phyloP scores from a whole-genome alignment of 2,797 vertebrate genomes.

The Rhinophrynus dorsalis region DNA sequence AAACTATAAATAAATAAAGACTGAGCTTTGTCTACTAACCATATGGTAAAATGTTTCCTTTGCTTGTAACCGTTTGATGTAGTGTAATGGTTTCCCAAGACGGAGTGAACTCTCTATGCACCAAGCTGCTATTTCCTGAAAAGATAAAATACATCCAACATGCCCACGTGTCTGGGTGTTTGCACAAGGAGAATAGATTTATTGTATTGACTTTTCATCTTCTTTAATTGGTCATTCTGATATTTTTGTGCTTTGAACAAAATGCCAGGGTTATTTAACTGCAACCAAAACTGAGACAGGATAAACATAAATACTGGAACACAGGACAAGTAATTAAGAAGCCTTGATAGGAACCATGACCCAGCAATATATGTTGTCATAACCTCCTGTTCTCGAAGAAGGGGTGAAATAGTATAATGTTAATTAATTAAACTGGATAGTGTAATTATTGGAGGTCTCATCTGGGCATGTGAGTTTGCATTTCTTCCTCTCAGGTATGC shows the following conservation, averaged over 20 bases:
- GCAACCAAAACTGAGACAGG: constrained; percentile 1
- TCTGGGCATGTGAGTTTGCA: too few relatives aligned
- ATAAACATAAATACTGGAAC: constrained; percentile 12
- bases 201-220: not conserved
- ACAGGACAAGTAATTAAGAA: constrained; percentile 22
- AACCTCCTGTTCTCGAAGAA: not conserved
- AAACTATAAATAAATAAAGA: not conserved
- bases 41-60: not conserved
- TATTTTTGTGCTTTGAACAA: constrained; percentile 12
- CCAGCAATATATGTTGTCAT: not conserved
- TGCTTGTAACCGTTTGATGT: not conserved
- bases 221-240: not conserved
- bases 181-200: not conserved
- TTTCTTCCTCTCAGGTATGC: too few relatives aligned
- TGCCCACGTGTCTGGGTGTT: not conserved
- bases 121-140: constrained; percentile 1
- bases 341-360: constrained; percentile 4
- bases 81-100: not conserved
- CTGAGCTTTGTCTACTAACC: not conserved
- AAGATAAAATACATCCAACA: constrained; percentile 1
- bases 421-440: too few relatives aligned
- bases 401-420: too few relatives aligned
- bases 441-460: too few relatives aligned
- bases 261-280: not conserved
- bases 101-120: not conserved